Evolutionary conservation across 2,797 vertebrate species (phyloP), one percentile per base, ranked within the genome.

Genomic region (Spatula versicolor): DNA sequence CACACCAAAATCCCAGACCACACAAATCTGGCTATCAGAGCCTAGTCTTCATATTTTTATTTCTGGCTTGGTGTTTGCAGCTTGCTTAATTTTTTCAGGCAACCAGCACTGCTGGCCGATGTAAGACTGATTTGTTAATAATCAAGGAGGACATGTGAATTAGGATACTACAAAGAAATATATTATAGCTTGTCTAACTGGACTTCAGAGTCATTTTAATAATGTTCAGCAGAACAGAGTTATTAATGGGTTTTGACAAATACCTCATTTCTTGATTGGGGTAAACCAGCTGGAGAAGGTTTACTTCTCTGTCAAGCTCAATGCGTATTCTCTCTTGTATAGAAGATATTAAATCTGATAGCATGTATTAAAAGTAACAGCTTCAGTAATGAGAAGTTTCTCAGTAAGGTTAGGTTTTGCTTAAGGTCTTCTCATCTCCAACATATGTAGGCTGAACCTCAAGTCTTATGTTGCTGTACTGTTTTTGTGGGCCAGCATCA

Each of bases 201-300:
- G 7, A 89, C 63, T 77, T 86, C 3, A 2, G 91, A 90, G 71
- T 82, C 31, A 93, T 50, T 86, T 91, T 82, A 93, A 84, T 71
- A 67, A 48, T 13, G 52, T n/a, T 76, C 83, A 71, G 59, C 41
- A 79, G 43, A 86, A 62, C 43, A 68, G 28, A 78, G 72, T 45
- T 84, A 68, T 67, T 92, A 92, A 96, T 43, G 64, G 14, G 30
- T 90, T 96, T 79, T 91, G 87, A 86, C 91, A 95, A 96, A 93
- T 60, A 64, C 5, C 19, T 52, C 33, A 33, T 67, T 91, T 90
- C 71, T 28, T 28, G 28, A 52, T 16, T 52, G 50, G 50, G 50
- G 50, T n/a, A n/a, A n/a, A n/a, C n/a, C n/a, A n/a, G n/a, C n/a
- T n/a, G n/a, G n/a, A n/a, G n/a, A n/a, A n/a, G n/a, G 33, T 88